Conservation (phyloP, 2,797 vertebrate species). For the Leptodactylus fallax region DNA sequence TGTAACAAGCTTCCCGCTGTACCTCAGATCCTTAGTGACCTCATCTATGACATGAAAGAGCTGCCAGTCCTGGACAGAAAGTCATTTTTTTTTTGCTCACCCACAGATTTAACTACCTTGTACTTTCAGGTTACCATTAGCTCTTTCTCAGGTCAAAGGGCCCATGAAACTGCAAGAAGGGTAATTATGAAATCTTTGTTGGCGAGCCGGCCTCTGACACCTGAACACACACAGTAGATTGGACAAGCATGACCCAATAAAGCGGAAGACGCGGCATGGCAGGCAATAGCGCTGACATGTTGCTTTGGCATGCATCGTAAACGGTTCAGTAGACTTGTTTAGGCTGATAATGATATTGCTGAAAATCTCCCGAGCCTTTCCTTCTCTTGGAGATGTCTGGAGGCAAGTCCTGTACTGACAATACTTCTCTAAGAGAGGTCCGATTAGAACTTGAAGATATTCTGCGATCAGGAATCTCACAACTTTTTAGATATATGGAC, state of each 20-base stretch:
- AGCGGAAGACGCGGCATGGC: not conserved
- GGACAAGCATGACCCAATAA: conserved; percentile 22
- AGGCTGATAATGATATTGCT: not conserved
- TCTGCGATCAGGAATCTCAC: not conserved
- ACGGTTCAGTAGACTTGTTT: conserved; percentile 47
- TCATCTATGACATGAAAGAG: conserved; percentile 34
- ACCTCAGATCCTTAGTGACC: conserved; percentile 23
- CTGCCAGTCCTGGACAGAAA: conserved; percentile 11
- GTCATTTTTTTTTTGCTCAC: conserved; percentile 53
- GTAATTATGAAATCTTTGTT: conserved; percentile 37
- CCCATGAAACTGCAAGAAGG: conserved; percentile 13
- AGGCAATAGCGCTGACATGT: not conserved
- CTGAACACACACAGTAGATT: conserved; percentile 20
- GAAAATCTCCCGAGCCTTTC: not conserved
- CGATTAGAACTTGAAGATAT: not conserved
- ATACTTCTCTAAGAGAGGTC: not conserved
- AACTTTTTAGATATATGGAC: not conserved
- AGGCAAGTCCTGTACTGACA: not conserved
- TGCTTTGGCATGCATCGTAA: conserved; percentile 24
- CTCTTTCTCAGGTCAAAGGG: conserved; percentile 32
- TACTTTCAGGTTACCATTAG: conserved; percentile 24
- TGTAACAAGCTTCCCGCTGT: conserved; percentile 40
- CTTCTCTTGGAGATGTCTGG: not conserved
- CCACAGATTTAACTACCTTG: conserved; percentile 26
- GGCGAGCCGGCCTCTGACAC: conserved; percentile 15